Percentiles rank a stretch among this genome's conserved stretches.
These are phyloP conservation scores for Meleagris gallopavo DNA, from an alignment of 2,113 vertebrate genomes.

Conservation along the genomic window DNA sequence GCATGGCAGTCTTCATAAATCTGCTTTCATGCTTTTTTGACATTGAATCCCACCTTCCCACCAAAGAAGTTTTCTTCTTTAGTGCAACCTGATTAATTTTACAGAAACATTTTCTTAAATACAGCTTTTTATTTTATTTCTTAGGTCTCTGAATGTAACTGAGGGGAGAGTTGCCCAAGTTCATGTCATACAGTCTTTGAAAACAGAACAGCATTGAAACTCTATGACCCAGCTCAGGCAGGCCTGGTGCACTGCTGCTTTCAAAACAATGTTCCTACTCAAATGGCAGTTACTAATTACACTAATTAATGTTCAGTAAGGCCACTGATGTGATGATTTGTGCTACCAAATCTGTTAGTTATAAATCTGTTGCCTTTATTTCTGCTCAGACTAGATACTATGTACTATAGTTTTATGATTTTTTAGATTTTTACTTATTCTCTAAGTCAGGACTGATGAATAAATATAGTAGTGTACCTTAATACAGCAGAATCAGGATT, in stretches of 20 bases:
- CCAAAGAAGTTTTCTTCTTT: not conserved
- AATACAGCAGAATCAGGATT: not conserved
- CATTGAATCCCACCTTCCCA: not conserved
- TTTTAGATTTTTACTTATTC: not conserved
- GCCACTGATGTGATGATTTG: fast-evolving
- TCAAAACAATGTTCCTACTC: not conserved
- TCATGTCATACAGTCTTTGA: not conserved
- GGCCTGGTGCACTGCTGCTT: not conserved
- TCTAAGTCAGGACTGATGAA: not conserved
- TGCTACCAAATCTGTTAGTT: not conserved
- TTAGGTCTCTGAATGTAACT: not conserved
- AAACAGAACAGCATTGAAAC: not conserved
- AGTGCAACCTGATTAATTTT: not conserved
- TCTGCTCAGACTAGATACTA: not conserved
- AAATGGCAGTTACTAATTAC: not conserved
- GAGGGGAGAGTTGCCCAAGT: not conserved
- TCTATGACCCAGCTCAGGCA: not conserved
- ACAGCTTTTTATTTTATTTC: not conserved
- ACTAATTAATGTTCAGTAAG: not conserved
- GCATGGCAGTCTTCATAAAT: not conserved
- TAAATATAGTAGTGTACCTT: constrained; percentile 5
- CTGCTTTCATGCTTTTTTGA: not conserved
- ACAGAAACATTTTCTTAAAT: not conserved
- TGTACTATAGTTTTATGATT: not conserved
- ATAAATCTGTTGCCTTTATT: not conserved